Percentiles rank a stretch among this genome's conserved stretches.
Evolutionary conservation across 92 coral and sea anemone species (phyloP).

Genomic region (Zoanthus sociatus): DNA sequence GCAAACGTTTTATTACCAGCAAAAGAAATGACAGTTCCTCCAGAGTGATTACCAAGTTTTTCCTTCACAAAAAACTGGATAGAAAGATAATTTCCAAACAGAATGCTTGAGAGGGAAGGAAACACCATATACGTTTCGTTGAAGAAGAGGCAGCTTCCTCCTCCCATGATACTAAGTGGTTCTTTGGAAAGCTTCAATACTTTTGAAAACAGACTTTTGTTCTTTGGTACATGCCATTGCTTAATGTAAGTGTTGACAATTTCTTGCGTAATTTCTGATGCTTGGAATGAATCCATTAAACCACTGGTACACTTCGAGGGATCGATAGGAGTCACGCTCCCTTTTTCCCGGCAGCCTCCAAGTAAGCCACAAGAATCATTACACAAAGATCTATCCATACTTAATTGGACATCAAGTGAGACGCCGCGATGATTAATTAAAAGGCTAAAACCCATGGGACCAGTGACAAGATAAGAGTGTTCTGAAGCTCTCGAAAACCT

Average conservation of each 20-base stretch:
- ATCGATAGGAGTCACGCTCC: background rate
- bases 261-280: slow-evolving; percentile 47
- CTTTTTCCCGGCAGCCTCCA: slow-evolving; percentile 50
- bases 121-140: slow-evolving; percentile 57
- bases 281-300: slow-evolving; percentile 38
- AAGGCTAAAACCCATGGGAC: slow-evolving; percentile 65
- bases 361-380: slow-evolving; percentile 71
- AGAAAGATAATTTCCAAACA: slow-evolving; percentile 49
- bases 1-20: slow-evolving; percentile 64
- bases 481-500: slow-evolving; percentile 52
- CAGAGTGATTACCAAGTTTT: slow-evolving; percentile 28
- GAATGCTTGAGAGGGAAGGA: slow-evolving; percentile 48
- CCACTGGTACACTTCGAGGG: slow-evolving; percentile 42
- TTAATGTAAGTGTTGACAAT: slow-evolving; percentile 52
- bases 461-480: slow-evolving; percentile 53
- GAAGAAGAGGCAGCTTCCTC: slow-evolving; percentile 71
- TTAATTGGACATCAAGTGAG: slow-evolving; percentile 60
- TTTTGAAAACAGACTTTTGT: slow-evolving; percentile 57
- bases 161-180: slow-evolving; percentile 50
- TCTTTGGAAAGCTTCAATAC: slow-evolving; percentile 65
- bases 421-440: slow-evolving; percentile 54
- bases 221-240: slow-evolving; percentile 59
- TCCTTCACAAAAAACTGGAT: slow-evolving; percentile 67
- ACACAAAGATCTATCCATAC: slow-evolving; percentile 69
- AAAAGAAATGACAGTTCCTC: slow-evolving; percentile 62